These are phyloP conservation scores for Callyntrura guangdongensis DNA, from an alignment of 2,888 invertebrate genomes.

Conservation along the genomic window DNA sequence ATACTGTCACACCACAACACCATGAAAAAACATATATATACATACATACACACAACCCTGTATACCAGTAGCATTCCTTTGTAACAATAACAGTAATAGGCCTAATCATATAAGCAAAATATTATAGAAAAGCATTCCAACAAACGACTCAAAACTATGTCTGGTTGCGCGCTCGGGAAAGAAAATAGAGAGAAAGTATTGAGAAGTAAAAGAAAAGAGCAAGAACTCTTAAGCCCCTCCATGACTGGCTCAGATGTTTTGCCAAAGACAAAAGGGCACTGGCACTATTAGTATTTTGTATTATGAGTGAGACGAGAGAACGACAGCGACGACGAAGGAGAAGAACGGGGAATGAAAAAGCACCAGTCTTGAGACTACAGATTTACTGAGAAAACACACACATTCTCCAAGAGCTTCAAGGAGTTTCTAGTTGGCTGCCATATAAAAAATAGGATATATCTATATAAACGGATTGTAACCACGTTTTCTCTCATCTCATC, in stretches of 20 bases:
- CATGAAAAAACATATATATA: neutral
- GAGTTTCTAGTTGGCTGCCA: neutral
- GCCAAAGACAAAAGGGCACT: conserved; percentile 75
- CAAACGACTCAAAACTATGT: neutral
- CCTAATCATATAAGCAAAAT: neutral
- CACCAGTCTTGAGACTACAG: conserved; percentile 40
- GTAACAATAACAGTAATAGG: neutral
- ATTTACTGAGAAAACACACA: conserved; percentile 34
- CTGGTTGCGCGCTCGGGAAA: neutral
- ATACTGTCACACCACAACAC: conserved; percentile 14
- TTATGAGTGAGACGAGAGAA: conserved; percentile 27
- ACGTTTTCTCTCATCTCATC: conserved; percentile 49
- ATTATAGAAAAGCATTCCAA: conserved; percentile 14
- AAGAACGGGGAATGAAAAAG: neutral
- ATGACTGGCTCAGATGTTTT: conserved; percentile 74
- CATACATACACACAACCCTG: too few relatives aligned
- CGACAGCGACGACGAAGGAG: conserved; percentile 19
- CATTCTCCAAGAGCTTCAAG: too few relatives aligned
- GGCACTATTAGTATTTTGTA: conserved; percentile 34
- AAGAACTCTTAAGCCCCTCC: conserved; percentile 56
- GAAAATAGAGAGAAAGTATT: neutral
- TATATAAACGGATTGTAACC: neutral
- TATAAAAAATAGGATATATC: neutral
- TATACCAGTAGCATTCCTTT: too few relatives aligned
- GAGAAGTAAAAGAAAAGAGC: conserved; percentile 59